Evolutionary conservation across 2,888 invertebrate genomes (phyloP), one percentile per base, ranked within the genome.

Genomic region (Cryptocephalus moraei): DNA sequence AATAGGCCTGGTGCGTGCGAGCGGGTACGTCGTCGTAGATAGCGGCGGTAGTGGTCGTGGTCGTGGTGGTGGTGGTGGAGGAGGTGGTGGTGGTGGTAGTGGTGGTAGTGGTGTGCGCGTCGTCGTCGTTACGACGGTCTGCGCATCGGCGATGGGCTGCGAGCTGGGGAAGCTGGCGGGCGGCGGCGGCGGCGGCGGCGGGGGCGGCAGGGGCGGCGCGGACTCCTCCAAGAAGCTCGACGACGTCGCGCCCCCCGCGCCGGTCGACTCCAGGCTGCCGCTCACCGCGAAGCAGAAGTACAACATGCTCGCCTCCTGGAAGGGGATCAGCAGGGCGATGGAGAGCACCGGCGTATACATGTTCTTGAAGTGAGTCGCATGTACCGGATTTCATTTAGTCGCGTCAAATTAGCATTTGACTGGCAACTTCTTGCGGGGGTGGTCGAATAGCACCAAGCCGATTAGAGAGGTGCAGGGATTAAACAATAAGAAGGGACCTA

Each of bases 251-350:
- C 81, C 82, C 1, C 83, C 84, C 0, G 81, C 81, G 4, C 77
- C 81, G 32, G 79, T 80, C 33, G 91, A 91, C 67, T 85, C 88
- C 1, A 73, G 86, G 59, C 76, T 91, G 51, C 91, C 91, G 0
- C 75, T 91, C 49, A 90, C 86, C 0, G 88, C 87, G 13, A 83
- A 85, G 65, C 91, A 92, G 75, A 90, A 86, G 72, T 92, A 88
- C 72, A 84, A 81, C 57, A 87, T 92, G 77, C 76, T 87, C 55
- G 91, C 91, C 1, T 91, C 90, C 9, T 92, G 92, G 92, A 91
- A 89, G 64, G 91, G 88, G 32, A 91, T 92, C 60, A 83, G 86
- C 55, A 78, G 91, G 55, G 91, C 91, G 10, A 86, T 91, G 81
- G 87, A 89, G 70, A 82, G 85, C 46, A 91, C 91, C 41, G 91